These are phyloP conservation scores for Procambarus clarkii DNA, from an alignment of 1,140 invertebrate genomes.

Conservation along the genomic window DNA sequence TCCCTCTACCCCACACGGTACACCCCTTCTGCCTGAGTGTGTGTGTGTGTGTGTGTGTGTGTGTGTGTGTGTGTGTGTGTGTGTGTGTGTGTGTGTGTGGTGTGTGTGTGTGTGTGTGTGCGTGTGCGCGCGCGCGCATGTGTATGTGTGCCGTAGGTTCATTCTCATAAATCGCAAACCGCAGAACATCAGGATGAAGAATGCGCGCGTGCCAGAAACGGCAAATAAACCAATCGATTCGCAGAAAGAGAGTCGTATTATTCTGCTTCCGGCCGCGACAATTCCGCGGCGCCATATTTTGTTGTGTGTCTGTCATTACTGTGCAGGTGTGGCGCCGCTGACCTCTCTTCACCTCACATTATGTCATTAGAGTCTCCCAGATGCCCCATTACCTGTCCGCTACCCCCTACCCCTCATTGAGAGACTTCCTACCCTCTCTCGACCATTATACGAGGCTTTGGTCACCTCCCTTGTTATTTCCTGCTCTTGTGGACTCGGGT, in stretches of 20 bases:
- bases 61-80: too few relatives aligned
- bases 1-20: too few relatives aligned
- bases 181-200: background rate
- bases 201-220: background rate
- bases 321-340: too few relatives aligned
- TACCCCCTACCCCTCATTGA: too few relatives aligned
- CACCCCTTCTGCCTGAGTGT: too few relatives aligned
- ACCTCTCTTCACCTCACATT: background rate
- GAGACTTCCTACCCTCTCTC: too few relatives aligned
- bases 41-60: too few relatives aligned
- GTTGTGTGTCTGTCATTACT: background rate
- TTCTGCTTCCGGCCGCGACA: background rate
- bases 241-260: background rate
- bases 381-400: background rate
- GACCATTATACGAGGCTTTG: too few relatives aligned
- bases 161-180: background rate
- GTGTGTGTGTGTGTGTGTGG: too few relatives aligned
- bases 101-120: background rate
- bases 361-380: background rate
- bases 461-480: too few relatives aligned
- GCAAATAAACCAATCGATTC: background rate
- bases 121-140: background rate
- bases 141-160: background rate
- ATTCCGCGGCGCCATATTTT: background rate
- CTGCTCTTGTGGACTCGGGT: too few relatives aligned